Conservation (phyloP, 2,888 invertebrate species). For the Ichneumoninae sp. region DNA sequence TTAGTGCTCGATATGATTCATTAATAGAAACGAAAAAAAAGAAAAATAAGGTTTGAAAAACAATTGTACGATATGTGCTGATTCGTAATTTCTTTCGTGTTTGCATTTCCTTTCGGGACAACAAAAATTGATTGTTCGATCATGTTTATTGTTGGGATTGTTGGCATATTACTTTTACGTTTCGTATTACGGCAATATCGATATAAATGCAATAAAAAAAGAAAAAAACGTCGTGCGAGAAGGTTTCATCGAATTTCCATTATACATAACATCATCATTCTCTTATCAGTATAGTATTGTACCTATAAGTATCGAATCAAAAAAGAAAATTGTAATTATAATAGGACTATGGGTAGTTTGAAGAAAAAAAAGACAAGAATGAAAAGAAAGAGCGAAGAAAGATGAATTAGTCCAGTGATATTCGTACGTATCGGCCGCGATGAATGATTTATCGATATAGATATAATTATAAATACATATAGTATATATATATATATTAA, state of each 20-base stretch:
- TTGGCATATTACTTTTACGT: conserved; percentile 34
- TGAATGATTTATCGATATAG: conserved; percentile 64
- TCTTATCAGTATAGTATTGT: conserved; percentile 68
- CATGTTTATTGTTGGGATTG: conserved; percentile 26
- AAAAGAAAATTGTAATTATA: conserved; percentile 63
- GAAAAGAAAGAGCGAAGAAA: conserved; percentile 32
- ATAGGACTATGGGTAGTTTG: conserved; percentile 66
- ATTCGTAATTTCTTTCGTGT: conserved; percentile 26
- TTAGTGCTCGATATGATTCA: conserved; percentile 64
- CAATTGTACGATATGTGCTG: conserved; percentile 6
- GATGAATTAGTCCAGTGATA: conserved; percentile 70
- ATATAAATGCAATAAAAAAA: conserved; percentile 68
- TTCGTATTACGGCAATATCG: conserved; percentile 67
- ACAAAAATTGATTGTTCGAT: conserved; percentile 66
- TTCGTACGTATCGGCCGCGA: conserved; percentile 70
- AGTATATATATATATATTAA: conserved; percentile 61
- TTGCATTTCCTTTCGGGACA: conserved; percentile 43
- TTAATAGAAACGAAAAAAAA: conserved; percentile 40
- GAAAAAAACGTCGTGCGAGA: conserved; percentile 51
- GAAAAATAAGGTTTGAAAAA: conserved; percentile 19
- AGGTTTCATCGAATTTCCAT: conserved; percentile 70
- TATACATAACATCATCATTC: conserved; percentile 72
- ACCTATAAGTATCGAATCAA: conserved; percentile 71
- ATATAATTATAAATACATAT: conserved; percentile 65
- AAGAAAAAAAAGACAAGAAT: conserved; percentile 22